Evolutionary conservation across 2,113 vertebrate species (phyloP).

Genomic region (Cacatua alba): DNA sequence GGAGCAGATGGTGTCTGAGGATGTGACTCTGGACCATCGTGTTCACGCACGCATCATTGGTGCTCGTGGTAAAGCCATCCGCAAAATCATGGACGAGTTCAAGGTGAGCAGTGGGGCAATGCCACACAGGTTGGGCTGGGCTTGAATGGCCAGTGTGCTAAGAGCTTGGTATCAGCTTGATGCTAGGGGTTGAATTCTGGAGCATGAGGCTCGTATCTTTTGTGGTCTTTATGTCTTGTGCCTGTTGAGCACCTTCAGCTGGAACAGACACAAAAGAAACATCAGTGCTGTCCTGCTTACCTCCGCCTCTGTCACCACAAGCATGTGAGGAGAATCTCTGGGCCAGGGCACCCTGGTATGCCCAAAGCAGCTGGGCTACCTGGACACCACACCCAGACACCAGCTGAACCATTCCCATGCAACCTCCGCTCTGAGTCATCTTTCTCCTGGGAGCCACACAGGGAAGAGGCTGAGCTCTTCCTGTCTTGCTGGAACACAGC

Average conservation of each 20-base stretch:
- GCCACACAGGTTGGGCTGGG: neutral
- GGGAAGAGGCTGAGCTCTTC: neutral
- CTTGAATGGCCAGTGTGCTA: neutral
- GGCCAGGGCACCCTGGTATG: neutral
- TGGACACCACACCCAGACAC: neutral
- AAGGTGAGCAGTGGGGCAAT: conserved; percentile 74
- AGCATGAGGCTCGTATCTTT: neutral
- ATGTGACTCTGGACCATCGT: conserved; percentile 91
- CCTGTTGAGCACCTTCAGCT: neutral
- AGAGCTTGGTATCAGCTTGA: neutral
- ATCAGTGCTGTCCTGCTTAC: neutral
- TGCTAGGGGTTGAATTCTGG: neutral
- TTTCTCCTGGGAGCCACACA: neutral
- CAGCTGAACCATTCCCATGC: neutral
- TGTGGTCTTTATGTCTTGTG: neutral
- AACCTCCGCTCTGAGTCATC: neutral
- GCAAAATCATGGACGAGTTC: conserved; percentile 98
- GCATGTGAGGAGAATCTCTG: neutral
- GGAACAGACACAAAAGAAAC: neutral
- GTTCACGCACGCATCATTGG: conserved; percentile 97
- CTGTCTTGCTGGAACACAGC: neutral
- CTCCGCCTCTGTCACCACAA: neutral
- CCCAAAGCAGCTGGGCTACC: neutral
- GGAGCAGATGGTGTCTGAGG: conserved; percentile 96
- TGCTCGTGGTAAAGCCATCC: conserved; percentile 94